phyloP scores from a whole-genome alignment of 1,140 invertebrate species.

The Pseudomyrmex sp. region DNA sequence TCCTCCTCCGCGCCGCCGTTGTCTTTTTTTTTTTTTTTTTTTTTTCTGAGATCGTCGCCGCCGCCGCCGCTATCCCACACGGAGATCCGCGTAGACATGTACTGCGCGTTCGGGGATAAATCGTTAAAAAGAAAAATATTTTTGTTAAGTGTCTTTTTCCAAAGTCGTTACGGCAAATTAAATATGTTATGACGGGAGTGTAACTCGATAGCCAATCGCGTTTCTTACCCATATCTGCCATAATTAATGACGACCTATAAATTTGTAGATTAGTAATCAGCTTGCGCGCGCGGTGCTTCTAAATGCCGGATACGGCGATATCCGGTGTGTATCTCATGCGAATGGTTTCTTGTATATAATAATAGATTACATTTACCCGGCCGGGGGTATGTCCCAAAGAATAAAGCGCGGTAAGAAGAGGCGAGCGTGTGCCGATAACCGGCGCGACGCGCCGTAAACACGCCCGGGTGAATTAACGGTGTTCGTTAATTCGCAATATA shows the following conservation, averaged over 20 bases:
- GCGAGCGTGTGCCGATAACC: slow-evolving; percentile 32
- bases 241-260: slow-evolving; percentile 31
- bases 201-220: no score
- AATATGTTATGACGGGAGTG: slow-evolving; percentile 1
- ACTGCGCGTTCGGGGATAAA: neutral
- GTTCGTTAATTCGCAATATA: slow-evolving; percentile 52
- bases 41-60: slow-evolving; percentile 24
- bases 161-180: neutral
- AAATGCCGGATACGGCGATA: slow-evolving; percentile 53
- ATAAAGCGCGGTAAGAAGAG: slow-evolving; percentile 11
- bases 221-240: neutral
- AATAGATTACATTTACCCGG: slow-evolving; percentile 13
- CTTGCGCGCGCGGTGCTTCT: slow-evolving; percentile 25
- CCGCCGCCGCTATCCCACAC: slow-evolving; percentile 11
- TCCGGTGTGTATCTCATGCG: slow-evolving; percentile 24
- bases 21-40: slow-evolving; percentile 16
- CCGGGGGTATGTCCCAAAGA: slow-evolving; percentile 9
- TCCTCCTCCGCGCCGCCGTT: neutral
- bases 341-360: slow-evolving; percentile 34
- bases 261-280: slow-evolving; percentile 17
- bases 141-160: neutral
- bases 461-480: slow-evolving; percentile 56
- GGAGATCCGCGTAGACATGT: no score
- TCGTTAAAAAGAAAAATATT: neutral
- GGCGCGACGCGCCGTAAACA: neutral